phyloP scores from a whole-genome alignment of 2,888 invertebrate species.

The Coleophora flavipennella region DNA sequence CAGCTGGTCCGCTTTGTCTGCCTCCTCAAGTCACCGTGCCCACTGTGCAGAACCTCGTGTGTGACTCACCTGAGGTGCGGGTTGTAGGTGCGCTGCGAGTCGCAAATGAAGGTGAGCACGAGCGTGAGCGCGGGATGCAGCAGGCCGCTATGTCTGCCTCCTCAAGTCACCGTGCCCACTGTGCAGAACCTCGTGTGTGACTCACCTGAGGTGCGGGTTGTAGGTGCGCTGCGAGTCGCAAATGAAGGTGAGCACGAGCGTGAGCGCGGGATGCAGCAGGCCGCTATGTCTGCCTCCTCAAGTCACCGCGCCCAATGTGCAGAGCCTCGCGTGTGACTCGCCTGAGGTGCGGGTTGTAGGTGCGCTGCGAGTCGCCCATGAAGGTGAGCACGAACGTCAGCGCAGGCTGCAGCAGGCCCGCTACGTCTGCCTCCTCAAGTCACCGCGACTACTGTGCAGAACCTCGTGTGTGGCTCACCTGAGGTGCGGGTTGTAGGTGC shows the following conservation, averaged over 20 bases:
- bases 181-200: too few relatives aligned
- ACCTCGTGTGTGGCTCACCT: conserved; percentile 76
- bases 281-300: conserved; percentile 75
- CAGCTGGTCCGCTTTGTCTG: too few relatives aligned
- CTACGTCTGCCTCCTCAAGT: conserved; percentile 79
- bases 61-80: conserved; percentile 80
- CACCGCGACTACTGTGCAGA: conserved; percentile 66
- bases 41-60: too few relatives aligned
- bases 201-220: conserved; percentile 87
- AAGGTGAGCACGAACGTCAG: conserved; percentile 86
- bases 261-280: conserved; percentile 78
- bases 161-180: too few relatives aligned
- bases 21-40: conserved; percentile 33
- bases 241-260: conserved; percentile 90
- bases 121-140: conserved; percentile 81
- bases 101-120: conserved; percentile 91
- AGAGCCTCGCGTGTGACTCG: too few relatives aligned
- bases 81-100: conserved; percentile 84
- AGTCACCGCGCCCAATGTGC: too few relatives aligned
- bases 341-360: conserved; percentile 91
- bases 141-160: conserved; percentile 74
- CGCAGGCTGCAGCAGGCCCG: conserved; percentile 75
- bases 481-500: too few relatives aligned
- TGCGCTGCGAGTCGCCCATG: conserved; percentile 87
- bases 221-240: conserved; percentile 84